A percentile compares a stretch with the other conserved stretches of the same genome.
These are phyloP conservation scores for Aptenodytes forsteri DNA, from an alignment of 2,113 vertebrate genomes.

Conservation along the genomic window DNA sequence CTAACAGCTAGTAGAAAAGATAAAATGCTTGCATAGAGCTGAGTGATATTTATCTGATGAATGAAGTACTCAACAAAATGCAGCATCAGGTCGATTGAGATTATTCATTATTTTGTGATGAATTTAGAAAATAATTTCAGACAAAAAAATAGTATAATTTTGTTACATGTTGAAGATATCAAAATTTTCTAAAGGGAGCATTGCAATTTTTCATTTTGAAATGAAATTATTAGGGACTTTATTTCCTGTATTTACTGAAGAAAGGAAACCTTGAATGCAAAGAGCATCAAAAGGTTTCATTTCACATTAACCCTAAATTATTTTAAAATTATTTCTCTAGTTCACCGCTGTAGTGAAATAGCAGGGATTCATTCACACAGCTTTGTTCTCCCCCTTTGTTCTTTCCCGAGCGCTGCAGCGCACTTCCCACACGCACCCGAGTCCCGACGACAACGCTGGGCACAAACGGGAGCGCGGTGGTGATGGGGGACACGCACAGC, in stretches of 20 bases:
- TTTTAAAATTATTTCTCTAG: background rate
- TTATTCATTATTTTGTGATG: background rate
- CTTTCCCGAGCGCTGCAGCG: background rate
- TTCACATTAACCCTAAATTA: background rate
- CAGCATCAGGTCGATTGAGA: background rate
- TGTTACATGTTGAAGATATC: background rate
- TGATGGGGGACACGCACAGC: no score
- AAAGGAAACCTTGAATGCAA: background rate
- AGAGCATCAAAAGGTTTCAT: background rate
- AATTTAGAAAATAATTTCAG: background rate
- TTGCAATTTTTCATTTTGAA: background rate
- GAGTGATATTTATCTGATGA: background rate
- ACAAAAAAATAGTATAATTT: background rate
- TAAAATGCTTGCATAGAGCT: background rate
- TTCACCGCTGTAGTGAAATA: background rate
- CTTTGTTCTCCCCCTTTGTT: background rate
- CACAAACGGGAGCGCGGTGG: fast-evolving
- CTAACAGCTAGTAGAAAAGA: background rate
- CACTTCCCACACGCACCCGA: fast-evolving
- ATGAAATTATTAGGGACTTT: background rate
- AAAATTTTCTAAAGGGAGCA: background rate
- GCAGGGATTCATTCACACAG: background rate
- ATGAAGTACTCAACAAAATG: background rate
- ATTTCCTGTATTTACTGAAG: background rate
- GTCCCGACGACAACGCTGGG: background rate